Conservation (phyloP, 2,797 vertebrate genomes). For the Craterocephalus amniculus region DNA sequence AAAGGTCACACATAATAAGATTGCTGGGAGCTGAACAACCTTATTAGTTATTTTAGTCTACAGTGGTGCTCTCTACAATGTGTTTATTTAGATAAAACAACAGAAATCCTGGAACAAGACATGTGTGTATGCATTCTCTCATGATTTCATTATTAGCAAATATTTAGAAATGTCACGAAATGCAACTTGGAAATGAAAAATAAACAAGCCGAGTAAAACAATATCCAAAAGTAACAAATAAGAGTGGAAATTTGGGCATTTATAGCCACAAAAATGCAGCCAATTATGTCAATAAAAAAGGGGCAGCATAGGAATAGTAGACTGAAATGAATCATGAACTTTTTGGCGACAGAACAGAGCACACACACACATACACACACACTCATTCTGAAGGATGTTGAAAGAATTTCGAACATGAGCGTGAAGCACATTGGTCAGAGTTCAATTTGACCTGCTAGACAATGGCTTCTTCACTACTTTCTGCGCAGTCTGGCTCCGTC, state of each 20-base stretch:
- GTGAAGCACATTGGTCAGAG: constrained; percentile 62
- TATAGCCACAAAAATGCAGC: constrained; percentile 19
- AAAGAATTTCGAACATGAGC: constrained; percentile 76
- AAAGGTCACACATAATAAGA: constrained; percentile 2
- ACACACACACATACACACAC: constrained; percentile 16
- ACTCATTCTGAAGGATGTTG: constrained; percentile 57
- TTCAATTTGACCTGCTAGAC: constrained; percentile 70
- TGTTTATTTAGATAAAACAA: constrained; percentile 20
- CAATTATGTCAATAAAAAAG: constrained; percentile 16
- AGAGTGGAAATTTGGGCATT: constrained; percentile 18
- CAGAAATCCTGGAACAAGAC: constrained; percentile 29
- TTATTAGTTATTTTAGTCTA: constrained; percentile 11
- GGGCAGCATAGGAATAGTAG: constrained; percentile 5
- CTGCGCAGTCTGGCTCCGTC: constrained; percentile 51
- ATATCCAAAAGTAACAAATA: constrained; percentile 16
- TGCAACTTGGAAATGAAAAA: constrained; percentile 29
- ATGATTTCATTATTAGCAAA: constrained; percentile 17
- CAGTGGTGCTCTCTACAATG: background rate
- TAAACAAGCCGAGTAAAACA: constrained; percentile 16
- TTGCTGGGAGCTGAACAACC: background rate
- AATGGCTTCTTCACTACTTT: constrained; percentile 74
- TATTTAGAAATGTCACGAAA: constrained; percentile 29
- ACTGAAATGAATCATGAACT: constrained; percentile 25
- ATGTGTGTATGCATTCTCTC: constrained; percentile 1
- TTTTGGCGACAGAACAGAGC: constrained; percentile 13